Evolutionary conservation across 2,888 invertebrate genomes (phyloP).

Genomic region (Temnothorax unifasciatus): DNA sequence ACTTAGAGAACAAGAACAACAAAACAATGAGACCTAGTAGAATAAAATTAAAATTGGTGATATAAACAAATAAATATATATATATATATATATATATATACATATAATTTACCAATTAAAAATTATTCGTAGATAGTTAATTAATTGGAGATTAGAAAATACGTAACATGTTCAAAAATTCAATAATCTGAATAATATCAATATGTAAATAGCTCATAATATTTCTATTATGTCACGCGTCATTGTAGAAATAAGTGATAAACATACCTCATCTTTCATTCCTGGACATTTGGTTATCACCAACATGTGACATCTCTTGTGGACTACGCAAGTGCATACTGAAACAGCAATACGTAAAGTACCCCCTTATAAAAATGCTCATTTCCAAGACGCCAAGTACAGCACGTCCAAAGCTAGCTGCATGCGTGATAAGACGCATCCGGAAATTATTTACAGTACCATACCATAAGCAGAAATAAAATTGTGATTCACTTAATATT

Average conservation of each 20-base stretch:
- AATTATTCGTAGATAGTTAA: not conserved
- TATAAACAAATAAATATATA: not conserved
- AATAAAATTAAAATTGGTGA: conserved; percentile 3
- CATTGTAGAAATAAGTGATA: conserved; percentile 6
- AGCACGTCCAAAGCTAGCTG: conserved; percentile 77
- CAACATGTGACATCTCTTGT: conserved; percentile 98
- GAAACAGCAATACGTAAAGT: conserved; percentile 82
- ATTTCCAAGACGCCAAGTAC: conserved; percentile 56
- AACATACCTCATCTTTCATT: conserved; percentile 94
- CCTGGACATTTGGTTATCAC: conserved; percentile 99
- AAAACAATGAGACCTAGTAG: conserved; percentile 15
- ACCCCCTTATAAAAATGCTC: conserved; percentile 63
- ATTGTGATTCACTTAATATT: conserved; percentile 19
- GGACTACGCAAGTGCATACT: conserved; percentile 99
- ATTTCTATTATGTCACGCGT: conserved; percentile 9
- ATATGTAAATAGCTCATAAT: not conserved
- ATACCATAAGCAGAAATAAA: conserved; percentile 38
- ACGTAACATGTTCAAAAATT: not conserved
- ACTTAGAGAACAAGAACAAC: conserved; percentile 43
- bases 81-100: not conserved
- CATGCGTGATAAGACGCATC: conserved; percentile 78
- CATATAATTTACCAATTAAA: not conserved
- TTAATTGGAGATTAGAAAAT: not conserved
- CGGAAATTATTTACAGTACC: conserved; percentile 60
- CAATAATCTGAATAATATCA: not conserved